phyloP scores from a whole-genome alignment of 2,797 vertebrate species.

The Odontamblyopus rebecca region DNA sequence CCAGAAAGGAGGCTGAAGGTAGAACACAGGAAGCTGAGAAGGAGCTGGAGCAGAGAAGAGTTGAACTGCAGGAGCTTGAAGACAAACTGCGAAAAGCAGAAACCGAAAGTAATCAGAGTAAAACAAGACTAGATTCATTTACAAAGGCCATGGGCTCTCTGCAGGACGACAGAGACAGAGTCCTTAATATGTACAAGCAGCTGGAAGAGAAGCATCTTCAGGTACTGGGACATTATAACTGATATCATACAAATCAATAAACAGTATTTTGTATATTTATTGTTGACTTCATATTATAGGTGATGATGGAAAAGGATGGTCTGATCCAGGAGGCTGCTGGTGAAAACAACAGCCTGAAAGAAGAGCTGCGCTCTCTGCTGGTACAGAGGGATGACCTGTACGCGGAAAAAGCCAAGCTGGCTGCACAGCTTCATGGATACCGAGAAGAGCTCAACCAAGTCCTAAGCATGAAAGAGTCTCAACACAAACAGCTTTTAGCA shows the following conservation, averaged over 20 bases:
- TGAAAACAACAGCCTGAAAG: conserved; percentile 92
- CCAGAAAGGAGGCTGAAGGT: conserved; percentile 77
- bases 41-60: conserved; percentile 77
- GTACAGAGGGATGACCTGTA: conserved; percentile 89
- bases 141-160: conserved; percentile 95
- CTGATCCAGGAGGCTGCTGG: conserved; percentile 93
- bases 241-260: neutral
- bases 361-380: conserved; percentile 86
- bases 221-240: conserved; percentile 28
- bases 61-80: conserved; percentile 72
- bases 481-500: conserved; percentile 89
- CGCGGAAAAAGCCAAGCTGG: conserved; percentile 91
- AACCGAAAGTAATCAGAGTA: conserved; percentile 82
- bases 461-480: conserved; percentile 93
- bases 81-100: conserved; percentile 74
- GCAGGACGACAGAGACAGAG: conserved; percentile 90
- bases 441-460: conserved; percentile 92
- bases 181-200: conserved; percentile 87
- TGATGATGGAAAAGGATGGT: conserved; percentile 89
- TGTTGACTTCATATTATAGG: conserved; percentile 49
- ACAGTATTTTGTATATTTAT: neutral
- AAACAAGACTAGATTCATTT: conserved; percentile 86
- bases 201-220: conserved; percentile 91
- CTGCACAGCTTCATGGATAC: conserved; percentile 86
- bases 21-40: conserved; percentile 79